A percentile compares a stretch with the other conserved stretches of the same genome.
phyloP scores from a whole-genome alignment of 2,888 invertebrate species.

The Nomada hirtipes region DNA sequence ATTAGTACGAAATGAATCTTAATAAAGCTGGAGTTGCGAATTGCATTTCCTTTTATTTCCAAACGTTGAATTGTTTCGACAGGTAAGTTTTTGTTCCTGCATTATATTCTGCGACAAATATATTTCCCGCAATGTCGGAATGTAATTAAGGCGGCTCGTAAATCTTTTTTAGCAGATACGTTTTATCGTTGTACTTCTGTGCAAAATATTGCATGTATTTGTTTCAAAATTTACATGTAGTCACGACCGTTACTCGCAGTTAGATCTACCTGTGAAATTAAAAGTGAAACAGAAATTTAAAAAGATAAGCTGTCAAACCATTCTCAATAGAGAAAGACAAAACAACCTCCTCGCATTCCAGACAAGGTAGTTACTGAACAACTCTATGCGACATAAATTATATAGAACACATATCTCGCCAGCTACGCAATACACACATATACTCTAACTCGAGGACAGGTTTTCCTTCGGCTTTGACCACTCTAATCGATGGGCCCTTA shows the following conservation, averaged over 20 bases:
- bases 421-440: conserved; percentile 7
- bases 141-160: too few species aligned
- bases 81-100: too few species aligned
- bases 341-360: conserved; percentile 73
- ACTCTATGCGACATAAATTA: conserved; percentile 35
- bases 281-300: conserved; percentile 4
- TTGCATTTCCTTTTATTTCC: too few species aligned
- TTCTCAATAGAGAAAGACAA: conserved; percentile 23
- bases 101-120: too few species aligned
- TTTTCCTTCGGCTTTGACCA: conserved; percentile 48
- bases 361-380: conserved; percentile 73
- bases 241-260: neutral
- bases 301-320: neutral
- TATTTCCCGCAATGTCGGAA: too few species aligned
- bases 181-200: too few species aligned
- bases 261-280: neutral
- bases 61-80: too few species aligned
- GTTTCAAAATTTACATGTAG: neutral
- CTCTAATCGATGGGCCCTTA: conserved; percentile 54
- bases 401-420: conserved; percentile 38
- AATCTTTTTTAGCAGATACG: too few species aligned
- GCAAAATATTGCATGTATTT: too few species aligned
- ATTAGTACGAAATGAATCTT: too few species aligned
- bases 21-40: too few species aligned
- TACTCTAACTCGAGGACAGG: conserved; percentile 43